phyloP scores from a whole-genome alignment of 2,113 vertebrate genomes.

The Ptilorrhoa leucosticta region DNA sequence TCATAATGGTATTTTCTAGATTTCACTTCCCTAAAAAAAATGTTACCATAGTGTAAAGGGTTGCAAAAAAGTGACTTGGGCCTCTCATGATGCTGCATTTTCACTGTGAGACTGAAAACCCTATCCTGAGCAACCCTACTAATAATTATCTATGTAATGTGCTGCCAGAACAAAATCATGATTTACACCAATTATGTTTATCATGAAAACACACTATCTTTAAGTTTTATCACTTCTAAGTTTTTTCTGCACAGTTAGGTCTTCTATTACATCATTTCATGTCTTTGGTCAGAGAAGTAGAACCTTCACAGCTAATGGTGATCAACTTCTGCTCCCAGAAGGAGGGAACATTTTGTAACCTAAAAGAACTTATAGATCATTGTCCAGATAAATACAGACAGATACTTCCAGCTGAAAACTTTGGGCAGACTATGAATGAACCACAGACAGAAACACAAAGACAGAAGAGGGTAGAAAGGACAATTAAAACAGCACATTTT shows the following conservation, averaged over 20 bases:
- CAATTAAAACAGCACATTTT: background rate
- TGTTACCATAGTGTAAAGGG: background rate
- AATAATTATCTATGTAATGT: background rate
- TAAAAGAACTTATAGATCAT: background rate
- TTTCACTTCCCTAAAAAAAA: background rate
- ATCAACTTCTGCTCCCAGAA: background rate
- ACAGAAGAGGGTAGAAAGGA: background rate
- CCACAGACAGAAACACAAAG: background rate
- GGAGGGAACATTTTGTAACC: background rate
- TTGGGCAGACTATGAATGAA: background rate
- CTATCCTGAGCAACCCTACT: background rate
- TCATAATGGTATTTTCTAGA: background rate
- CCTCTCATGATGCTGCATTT: background rate
- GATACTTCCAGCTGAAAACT: background rate
- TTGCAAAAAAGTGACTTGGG: background rate
- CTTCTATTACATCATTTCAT: background rate
- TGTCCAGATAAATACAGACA: background rate
- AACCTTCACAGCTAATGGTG: background rate
- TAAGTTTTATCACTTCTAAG: background rate
- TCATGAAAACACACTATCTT: background rate
- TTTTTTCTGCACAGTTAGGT: background rate
- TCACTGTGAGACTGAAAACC: background rate
- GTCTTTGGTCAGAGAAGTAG: background rate
- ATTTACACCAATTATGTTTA: background rate
- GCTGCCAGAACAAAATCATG: background rate